Conservation (phyloP, 2,797 vertebrate genomes). For the Sebastes hubbsi region DNA sequence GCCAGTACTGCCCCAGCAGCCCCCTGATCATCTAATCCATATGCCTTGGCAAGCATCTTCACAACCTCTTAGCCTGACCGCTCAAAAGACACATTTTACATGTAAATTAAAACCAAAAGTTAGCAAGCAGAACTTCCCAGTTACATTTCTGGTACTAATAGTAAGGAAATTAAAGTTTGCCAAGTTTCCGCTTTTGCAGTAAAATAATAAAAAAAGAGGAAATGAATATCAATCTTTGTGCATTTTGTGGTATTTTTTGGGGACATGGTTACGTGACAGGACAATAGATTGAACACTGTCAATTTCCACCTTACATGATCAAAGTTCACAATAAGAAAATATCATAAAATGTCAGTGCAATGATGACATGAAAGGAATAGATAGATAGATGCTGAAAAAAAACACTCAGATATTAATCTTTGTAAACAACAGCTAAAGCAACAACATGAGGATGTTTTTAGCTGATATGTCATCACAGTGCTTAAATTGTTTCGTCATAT, state of each 20-base stretch:
- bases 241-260: background rate
- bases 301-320: background rate
- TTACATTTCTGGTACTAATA: background rate
- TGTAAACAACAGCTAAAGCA: background rate
- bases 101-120: background rate
- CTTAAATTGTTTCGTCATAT: background rate
- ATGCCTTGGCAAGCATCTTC: slow-evolving; percentile 10
- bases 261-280: background rate
- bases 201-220: background rate
- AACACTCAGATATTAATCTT: background rate
- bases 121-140: background rate
- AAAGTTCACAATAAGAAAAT: background rate
- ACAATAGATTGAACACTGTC: background rate
- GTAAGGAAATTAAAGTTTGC: background rate
- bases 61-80: slow-evolving; percentile 1
- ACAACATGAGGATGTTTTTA: background rate
- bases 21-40: slow-evolving; percentile 35
- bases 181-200: background rate
- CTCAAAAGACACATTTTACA: slow-evolving; percentile 5
- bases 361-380: background rate
- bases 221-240: rapidly evolving
- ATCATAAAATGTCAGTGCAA: background rate
- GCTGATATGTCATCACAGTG: background rate
- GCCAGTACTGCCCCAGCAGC: background rate
- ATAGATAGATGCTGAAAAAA: background rate